Evolutionary conservation across 2,888 invertebrate species (phyloP).

Genomic region (Lamproptera curius): DNA sequence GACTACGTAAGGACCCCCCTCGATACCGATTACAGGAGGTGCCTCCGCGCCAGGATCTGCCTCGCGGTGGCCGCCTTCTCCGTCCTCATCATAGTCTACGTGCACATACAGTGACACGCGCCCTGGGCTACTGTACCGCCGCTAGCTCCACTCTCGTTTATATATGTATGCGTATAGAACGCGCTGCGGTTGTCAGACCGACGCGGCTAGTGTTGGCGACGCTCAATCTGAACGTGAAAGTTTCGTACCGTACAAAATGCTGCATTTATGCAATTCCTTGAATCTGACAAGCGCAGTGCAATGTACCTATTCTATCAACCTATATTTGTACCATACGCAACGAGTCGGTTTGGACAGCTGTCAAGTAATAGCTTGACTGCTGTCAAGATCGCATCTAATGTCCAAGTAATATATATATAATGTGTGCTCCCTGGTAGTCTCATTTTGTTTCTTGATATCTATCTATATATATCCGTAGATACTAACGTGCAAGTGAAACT

Average conservation of each 20-base stretch:
- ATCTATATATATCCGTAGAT: neutral
- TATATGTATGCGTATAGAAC: constrained; percentile 59
- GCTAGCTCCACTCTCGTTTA: constrained; percentile 61
- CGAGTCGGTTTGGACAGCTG: constrained; percentile 10
- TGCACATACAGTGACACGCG: constrained; percentile 69
- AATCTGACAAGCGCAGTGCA: constrained; percentile 57
- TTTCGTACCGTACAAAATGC: constrained; percentile 47
- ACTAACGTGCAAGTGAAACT: constrained; percentile 33
- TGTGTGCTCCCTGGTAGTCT: constrained; percentile 5
- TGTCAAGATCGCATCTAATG: too few relatives aligned
- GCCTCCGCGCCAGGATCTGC: constrained; percentile 62
- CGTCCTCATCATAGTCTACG: constrained; percentile 68
- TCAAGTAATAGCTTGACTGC: constrained; percentile 21
- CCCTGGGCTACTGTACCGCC: constrained; percentile 71
- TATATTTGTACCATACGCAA: constrained; percentile 9
- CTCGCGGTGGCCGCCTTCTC: constrained; percentile 72
- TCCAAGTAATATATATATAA: too few relatives aligned
- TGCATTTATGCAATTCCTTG: constrained; percentile 43
- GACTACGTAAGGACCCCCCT: constrained; percentile 72
- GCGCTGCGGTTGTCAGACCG: constrained; percentile 63
- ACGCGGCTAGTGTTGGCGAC: too few relatives aligned
- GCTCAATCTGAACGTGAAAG: too few relatives aligned
- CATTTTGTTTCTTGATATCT: neutral
- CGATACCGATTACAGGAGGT: constrained; percentile 62
- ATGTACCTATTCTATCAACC: constrained; percentile 5